These are phyloP conservation scores for Macrotis lagotis DNA, from an alignment of 2,113 vertebrate genomes.

Conservation along the genomic window DNA sequence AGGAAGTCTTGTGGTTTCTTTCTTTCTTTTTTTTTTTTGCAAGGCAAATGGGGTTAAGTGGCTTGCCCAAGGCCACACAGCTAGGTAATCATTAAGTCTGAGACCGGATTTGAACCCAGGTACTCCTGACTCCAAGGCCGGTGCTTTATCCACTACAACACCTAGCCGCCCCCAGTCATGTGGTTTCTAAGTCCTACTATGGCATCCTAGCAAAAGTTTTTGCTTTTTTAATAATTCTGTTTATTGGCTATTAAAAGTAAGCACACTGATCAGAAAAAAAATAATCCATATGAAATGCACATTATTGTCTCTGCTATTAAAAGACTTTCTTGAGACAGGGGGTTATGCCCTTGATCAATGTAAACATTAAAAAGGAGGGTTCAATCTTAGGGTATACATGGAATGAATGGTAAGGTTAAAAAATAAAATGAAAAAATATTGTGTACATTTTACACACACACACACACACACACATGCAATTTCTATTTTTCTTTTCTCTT, in stretches of 20 bases:
- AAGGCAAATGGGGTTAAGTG: no score
- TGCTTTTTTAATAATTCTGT: background rate
- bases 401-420: background rate
- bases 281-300: background rate
- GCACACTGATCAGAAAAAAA: background rate
- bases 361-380: background rate
- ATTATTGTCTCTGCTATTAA: background rate
- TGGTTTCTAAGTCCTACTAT: no score
- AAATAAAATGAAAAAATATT: background rate
- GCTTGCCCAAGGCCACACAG: no score
- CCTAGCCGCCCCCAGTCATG: no score
- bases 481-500: background rate
- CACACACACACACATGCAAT: background rate
- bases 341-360: background rate
- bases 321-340: background rate
- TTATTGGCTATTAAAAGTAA: background rate
- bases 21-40: no score
- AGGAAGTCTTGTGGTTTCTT: background rate
- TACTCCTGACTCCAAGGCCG: no score
- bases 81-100: no score
- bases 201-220: background rate
- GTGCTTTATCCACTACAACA: no score
- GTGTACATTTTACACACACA: background rate
- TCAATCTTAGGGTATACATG: background rate
- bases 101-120: no score